phyloP scores from a whole-genome alignment of 2,113 vertebrate species.

The Climacteris rufus region DNA sequence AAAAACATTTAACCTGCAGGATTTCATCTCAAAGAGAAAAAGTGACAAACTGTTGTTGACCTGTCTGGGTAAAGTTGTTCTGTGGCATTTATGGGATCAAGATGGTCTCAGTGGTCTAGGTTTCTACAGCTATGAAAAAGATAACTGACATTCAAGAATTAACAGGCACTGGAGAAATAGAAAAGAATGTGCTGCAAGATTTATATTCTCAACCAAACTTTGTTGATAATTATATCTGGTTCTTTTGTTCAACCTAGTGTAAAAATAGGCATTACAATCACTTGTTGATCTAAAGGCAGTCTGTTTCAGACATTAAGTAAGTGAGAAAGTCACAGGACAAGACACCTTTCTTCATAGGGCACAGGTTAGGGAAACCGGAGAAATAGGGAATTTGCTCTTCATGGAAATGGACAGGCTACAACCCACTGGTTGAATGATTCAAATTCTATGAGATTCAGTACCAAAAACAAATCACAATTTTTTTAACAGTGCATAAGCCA shows the following conservation, averaged over 20 bases:
- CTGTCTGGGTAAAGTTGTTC: neutral
- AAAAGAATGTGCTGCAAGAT: neutral
- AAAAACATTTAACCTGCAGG: neutral
- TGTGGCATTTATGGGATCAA: neutral
- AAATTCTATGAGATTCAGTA: neutral
- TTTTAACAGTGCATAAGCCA: neutral
- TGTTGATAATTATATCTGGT: neutral
- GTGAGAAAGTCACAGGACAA: neutral
- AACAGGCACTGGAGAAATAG: neutral
- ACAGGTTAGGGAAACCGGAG: neutral
- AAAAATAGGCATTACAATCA: neutral
- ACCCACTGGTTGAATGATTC: accelerated
- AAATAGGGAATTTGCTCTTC: neutral
- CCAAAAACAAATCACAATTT: neutral
- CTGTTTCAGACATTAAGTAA: neutral
- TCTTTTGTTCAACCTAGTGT: neutral
- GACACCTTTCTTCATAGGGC: neutral
- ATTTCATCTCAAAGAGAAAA: neutral
- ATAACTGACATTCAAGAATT: neutral
- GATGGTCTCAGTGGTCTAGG: neutral
- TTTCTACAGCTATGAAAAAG: neutral
- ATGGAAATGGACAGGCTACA: neutral
- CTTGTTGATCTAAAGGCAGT: neutral
- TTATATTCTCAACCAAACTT: neutral
- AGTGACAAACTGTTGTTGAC: neutral